Conservation (phyloP, 2,797 vertebrate genomes). For the Vespertilio murinus region DNA sequence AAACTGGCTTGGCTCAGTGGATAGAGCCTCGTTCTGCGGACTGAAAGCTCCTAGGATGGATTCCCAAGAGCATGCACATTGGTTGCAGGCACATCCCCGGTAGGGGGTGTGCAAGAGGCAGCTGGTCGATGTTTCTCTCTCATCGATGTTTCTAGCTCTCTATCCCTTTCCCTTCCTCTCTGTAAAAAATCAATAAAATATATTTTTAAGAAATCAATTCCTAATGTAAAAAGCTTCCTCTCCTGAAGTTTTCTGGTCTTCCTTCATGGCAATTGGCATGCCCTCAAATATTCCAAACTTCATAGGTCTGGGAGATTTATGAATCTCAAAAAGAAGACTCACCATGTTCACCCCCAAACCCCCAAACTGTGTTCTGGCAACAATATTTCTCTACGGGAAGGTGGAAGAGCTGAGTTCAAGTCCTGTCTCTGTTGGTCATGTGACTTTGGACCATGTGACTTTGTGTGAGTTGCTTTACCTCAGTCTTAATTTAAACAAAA, state of each 20-base stretch:
- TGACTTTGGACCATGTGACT: background rate
- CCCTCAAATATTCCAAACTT: background rate
- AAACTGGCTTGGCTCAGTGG: too few relatives aligned
- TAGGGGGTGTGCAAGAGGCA: too few relatives aligned
- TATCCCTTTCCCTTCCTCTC: too few relatives aligned
- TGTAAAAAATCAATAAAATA: too few relatives aligned
- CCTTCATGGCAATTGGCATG: background rate
- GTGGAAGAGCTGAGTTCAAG: background rate
- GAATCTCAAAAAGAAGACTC: background rate
- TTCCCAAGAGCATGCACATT: too few relatives aligned
- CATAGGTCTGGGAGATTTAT: rapidly evolving
- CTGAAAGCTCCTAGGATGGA: too few relatives aligned
- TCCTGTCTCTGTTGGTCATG: too few relatives aligned
- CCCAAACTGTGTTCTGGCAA: background rate
- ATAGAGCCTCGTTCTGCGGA: too few relatives aligned
- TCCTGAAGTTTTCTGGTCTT: background rate
- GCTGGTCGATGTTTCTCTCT: too few relatives aligned
- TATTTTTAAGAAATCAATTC: too few relatives aligned
- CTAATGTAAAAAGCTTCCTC: background rate
- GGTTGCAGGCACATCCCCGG: too few relatives aligned
- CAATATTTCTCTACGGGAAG: background rate
- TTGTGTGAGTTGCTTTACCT: background rate
- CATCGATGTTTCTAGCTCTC: too few relatives aligned
- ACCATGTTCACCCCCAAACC: background rate
- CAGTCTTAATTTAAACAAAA: background rate